These are phyloP conservation scores for Tenrec ecaudatus DNA, from an alignment of 2,113 vertebrate genomes.

Conservation along the genomic window DNA sequence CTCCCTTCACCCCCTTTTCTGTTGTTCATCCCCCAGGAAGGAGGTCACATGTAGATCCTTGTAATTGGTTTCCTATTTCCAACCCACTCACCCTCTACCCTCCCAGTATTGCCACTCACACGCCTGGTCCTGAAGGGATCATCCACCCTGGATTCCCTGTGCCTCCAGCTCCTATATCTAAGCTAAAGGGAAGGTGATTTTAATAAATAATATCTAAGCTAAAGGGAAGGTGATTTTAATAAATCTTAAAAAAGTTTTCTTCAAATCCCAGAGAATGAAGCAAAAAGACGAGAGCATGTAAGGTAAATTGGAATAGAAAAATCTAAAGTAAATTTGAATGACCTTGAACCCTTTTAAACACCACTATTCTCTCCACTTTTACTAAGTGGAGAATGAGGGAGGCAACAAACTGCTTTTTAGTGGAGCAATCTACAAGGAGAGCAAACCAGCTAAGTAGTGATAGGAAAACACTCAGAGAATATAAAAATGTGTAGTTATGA, in stretches of 20 bases:
- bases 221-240: slow-evolving; percentile 8
- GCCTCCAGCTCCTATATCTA: too few species aligned
- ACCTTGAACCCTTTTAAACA: background rate
- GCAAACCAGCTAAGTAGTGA: background rate
- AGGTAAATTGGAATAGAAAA: slow-evolving; percentile 22
- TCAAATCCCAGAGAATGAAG: background rate
- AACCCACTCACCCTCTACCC: too few species aligned
- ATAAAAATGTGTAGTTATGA: background rate
- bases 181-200: too few species aligned
- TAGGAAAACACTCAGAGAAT: background rate
- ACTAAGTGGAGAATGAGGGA: background rate
- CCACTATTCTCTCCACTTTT: background rate
- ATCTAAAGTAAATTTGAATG: background rate
- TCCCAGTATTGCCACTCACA: too few species aligned
- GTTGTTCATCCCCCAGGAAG: too few species aligned
- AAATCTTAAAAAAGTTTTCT: background rate
- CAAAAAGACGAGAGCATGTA: background rate
- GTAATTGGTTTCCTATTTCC: too few species aligned
- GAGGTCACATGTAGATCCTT: too few species aligned
- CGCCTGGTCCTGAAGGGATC: too few species aligned
- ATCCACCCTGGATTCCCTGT: too few species aligned
- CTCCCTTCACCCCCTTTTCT: too few species aligned
- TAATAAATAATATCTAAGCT: slow-evolving; percentile 7
- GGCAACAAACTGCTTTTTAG: background rate
- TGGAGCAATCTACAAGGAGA: slow-evolving; percentile 6